Percentiles rank a stretch among this genome's conserved stretches.
Evolutionary conservation across 2,888 invertebrate genomes (phyloP).

Genomic region (Rhagonycha lutea): DNA sequence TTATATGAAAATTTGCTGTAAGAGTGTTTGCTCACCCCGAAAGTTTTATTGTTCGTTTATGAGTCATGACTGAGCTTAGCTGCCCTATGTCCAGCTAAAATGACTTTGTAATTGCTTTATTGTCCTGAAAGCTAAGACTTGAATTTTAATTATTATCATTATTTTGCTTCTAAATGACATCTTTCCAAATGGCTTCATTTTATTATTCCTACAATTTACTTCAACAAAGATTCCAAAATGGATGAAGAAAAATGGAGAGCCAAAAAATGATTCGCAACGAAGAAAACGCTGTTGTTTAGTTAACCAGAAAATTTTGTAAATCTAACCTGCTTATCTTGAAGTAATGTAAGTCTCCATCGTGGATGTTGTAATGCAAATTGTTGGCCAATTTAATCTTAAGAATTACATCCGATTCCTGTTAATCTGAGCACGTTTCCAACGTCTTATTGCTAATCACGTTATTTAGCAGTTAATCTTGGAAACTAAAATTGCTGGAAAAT

Average conservation of each 20-base stretch:
- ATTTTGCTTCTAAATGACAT: slow-evolving; percentile 30
- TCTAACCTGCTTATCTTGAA: not conserved
- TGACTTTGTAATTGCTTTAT: slow-evolving; percentile 45
- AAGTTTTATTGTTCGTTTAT: not conserved
- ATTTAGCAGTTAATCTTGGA: not conserved
- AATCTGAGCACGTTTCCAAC: not conserved
- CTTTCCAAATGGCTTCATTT: slow-evolving; percentile 27
- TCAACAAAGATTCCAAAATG: not conserved
- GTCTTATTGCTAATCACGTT: not conserved
- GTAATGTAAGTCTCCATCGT: not conserved
- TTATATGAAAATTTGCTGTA: not conserved
- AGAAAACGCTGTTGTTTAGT: not conserved
- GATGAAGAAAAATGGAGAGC: not conserved
- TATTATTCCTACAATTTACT: slow-evolving; percentile 1
- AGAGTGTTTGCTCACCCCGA: not conserved
- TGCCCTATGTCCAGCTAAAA: slow-evolving; percentile 25
- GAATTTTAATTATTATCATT: slow-evolving; percentile 49
- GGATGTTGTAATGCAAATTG: not conserved
- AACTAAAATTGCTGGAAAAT: not conserved
- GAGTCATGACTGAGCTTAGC: slow-evolving; percentile 2
- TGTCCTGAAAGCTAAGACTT: slow-evolving; percentile 45
- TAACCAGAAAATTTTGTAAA: not conserved
- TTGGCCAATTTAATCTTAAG: not conserved
- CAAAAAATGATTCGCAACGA: not conserved
- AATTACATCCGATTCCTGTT: not conserved